Base-by-base conservation (phyloP, 1,140 invertebrate genomes). In the Onthophagus taurus region DNA sequence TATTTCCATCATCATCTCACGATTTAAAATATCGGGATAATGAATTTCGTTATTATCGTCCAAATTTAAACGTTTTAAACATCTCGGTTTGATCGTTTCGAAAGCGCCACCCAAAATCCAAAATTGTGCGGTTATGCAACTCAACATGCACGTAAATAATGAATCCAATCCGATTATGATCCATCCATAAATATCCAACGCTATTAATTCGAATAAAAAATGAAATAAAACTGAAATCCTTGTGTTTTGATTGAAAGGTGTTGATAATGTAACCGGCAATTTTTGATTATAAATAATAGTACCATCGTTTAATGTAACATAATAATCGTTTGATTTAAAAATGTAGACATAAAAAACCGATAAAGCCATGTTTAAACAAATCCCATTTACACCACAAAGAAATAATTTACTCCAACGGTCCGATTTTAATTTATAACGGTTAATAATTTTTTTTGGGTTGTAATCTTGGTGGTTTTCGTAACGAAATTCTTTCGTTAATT, bases 1-100 rank as follows among this genome's bases (percentile, higher is more conserved):
- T 38, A 51, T 51, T 43, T 51, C 46, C 19, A 23, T 29, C 14
- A 41, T 19, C 49, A 51, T 51, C 21, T 48, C 46, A 7, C 35
- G 21, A 23, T 39, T 31, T 11, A 51, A 30, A 20, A 30, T 20
- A 16, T 16, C 20, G 4, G 46, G 16, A 24, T 51, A 42, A 18
- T 45, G 43, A 9, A 51, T 34, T n/a, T 30, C 11, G n/a, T 35
- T 5, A n/a, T 45, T 36, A 14, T 42, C 12, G n/a, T 14, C 26
- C 18, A 51, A 30, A 24, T 31, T n/a, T 9, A 51, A 33, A 26
- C 31, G 37, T 12, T 41, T 13, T 31, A 48, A 36, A 43, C 46
- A 51, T 43, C 49, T 31, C 14, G 49, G 46, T 23, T 47, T 37
- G 14, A 51, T 51, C 1, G 46, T 48, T 30, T 36, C 31, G 14